Evolutionary conservation across 1,140 invertebrate genomes (phyloP).

Genomic region (Eriocheir sinensis): DNA sequence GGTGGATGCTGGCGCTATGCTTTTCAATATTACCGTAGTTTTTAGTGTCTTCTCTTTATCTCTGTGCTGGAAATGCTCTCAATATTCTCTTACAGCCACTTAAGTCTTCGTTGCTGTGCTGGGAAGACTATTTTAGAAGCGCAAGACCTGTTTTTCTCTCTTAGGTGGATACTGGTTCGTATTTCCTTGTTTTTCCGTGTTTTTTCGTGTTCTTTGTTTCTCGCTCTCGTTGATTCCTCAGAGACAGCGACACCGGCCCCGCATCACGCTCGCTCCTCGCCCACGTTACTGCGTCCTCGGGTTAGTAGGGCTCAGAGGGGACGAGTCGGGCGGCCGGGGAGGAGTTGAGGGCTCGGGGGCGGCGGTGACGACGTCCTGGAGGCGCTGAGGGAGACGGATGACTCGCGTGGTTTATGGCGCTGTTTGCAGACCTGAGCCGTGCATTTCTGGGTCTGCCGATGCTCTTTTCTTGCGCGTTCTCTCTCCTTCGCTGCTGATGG

Average conservation of each 20-base stretch:
- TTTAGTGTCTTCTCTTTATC: too few species aligned
- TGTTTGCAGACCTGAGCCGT: not conserved
- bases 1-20: too few species aligned
- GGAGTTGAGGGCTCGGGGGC: not conserved
- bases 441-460: not conserved
- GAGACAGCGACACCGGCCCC: not conserved
- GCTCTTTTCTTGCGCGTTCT: not conserved
- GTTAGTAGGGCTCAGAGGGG: constrained; percentile 19
- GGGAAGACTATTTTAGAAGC: too few species aligned
- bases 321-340: not conserved
- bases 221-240: not conserved
- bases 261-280: not conserved
- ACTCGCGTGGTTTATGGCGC: not conserved
- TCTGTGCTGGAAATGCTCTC: too few species aligned
- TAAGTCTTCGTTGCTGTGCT: not conserved
- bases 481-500: not conserved
- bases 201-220: too few species aligned
- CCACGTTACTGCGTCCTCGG: not conserved
- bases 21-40: too few species aligned
- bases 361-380: not conserved
- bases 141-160: too few species aligned
- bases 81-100: too few species aligned
- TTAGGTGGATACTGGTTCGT: too few species aligned
- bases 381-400: not conserved
- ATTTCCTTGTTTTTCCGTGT: too few species aligned